phyloP scores from a whole-genome alignment of 2,888 invertebrate species.

The Ornithoptera alexandrae region DNA sequence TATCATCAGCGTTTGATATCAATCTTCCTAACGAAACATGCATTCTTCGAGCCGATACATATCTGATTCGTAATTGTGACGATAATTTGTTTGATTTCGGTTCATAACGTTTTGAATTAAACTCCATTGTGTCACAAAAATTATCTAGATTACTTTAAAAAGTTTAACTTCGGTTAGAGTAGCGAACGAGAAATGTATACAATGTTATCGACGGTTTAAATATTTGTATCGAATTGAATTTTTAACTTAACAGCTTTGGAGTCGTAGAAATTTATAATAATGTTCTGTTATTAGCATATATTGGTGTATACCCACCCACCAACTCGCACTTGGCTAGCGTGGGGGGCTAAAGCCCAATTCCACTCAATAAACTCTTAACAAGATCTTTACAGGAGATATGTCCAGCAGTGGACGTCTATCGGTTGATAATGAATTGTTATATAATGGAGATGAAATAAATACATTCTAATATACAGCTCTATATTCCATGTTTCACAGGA shows the following conservation, averaged over 20 bases:
- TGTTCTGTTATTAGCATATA: no score
- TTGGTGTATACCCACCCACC: no score
- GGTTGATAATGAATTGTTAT: no score
- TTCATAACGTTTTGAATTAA: constrained; percentile 3
- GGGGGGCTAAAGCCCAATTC: no score
- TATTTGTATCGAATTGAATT: background rate
- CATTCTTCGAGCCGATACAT: constrained; percentile 61
- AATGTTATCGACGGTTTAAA: background rate
- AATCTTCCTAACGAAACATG: constrained; percentile 68
- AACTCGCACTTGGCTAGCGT: no score
- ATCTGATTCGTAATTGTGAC: constrained; percentile 22
- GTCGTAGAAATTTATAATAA: background rate
- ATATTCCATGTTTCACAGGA: no score
- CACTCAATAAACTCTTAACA: no score
- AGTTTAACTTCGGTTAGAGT: background rate
- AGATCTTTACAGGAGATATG: no score
- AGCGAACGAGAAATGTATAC: background rate
- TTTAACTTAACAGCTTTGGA: background rate
- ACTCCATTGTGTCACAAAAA: constrained; percentile 3
- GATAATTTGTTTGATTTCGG: constrained; percentile 18
- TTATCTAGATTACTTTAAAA: background rate
- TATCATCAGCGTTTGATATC: constrained; percentile 67
- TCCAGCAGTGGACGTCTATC: no score
- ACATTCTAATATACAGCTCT: no score
- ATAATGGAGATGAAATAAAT: no score